These are phyloP conservation scores for Penelope pileata DNA, from an alignment of 2,113 vertebrate species.

Conservation along the genomic window DNA sequence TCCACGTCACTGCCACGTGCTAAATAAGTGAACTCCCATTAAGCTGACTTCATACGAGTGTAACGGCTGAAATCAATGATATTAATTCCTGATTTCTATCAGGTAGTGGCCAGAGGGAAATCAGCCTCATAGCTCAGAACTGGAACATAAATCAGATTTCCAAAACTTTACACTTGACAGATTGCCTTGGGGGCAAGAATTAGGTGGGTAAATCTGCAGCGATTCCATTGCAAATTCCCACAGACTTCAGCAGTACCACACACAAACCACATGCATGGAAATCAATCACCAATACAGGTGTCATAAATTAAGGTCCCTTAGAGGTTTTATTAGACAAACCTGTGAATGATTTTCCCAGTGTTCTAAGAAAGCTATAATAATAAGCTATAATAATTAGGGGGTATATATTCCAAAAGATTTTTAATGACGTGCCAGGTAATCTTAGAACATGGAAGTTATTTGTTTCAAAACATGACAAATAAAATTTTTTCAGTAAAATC, in stretches of 20 bases:
- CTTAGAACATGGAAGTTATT: background rate
- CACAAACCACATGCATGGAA: background rate
- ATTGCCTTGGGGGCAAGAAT: background rate
- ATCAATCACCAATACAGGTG: constrained; percentile 23
- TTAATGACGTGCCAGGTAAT: background rate
- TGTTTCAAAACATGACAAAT: background rate
- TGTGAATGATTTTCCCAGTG: constrained; percentile 17
- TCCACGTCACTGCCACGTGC: background rate
- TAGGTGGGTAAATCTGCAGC: background rate
- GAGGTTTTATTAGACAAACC: constrained; percentile 27
- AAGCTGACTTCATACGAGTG: background rate
- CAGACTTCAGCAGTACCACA: background rate
- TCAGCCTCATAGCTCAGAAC: constrained; percentile 1
- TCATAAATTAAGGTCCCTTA: background rate
- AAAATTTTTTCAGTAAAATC: background rate
- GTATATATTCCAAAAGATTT: background rate
- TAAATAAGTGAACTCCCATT: background rate
- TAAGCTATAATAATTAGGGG: constrained; percentile 16
- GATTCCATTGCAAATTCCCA: background rate
- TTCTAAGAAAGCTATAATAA: constrained; percentile 26
- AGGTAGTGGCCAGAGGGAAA: constrained; percentile 12
- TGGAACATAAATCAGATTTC: background rate
- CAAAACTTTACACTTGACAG: constrained; percentile 1
- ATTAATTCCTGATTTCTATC: constrained; percentile 27
- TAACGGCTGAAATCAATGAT: constrained; percentile 6